A percentile compares a stretch with the other conserved stretches of the same genome.
phyloP scores from a whole-genome alignment of 2,113 vertebrate genomes.

The Chunga burmeisteri region DNA sequence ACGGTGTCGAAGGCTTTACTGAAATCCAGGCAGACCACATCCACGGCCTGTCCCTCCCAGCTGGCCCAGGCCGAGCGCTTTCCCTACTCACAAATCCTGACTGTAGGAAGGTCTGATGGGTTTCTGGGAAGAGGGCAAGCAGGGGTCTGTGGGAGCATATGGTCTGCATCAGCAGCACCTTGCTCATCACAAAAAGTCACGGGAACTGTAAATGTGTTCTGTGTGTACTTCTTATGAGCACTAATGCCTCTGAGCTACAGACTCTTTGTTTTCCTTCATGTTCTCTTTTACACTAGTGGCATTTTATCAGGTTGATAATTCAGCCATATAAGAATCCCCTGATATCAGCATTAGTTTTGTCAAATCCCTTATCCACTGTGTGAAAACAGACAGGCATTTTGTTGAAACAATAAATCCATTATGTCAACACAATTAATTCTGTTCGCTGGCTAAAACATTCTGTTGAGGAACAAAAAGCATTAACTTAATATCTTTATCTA shows the following conservation, averaged over 20 bases:
- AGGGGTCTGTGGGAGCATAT: not conserved
- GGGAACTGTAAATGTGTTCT: not conserved
- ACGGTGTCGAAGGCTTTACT: not conserved
- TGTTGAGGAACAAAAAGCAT: constrained; percentile 31
- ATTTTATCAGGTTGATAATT: constrained; percentile 18
- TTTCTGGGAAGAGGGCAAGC: not conserved
- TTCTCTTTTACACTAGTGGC: not conserved
- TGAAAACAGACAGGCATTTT: not conserved
- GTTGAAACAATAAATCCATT: constrained; percentile 52
- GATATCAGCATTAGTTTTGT: not conserved
- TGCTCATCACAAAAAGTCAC: not conserved
- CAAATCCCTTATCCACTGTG: not conserved
- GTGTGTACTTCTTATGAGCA: not conserved
- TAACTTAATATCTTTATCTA: constrained; percentile 42
- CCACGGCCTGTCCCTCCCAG: not conserved
- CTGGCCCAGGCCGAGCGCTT: not conserved
- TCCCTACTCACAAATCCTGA: not conserved
- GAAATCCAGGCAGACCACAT: too few species aligned
- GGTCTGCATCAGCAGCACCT: not conserved
- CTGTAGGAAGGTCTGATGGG: not conserved
- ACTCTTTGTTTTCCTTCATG: not conserved
- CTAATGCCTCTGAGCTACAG: not conserved
- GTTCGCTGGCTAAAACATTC: constrained; percentile 4
- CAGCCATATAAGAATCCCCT: not conserved
- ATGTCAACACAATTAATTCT: constrained; percentile 59